Base-by-base conservation (phyloP, 2,797 vertebrate genomes). In the Karalla daura region DNA sequence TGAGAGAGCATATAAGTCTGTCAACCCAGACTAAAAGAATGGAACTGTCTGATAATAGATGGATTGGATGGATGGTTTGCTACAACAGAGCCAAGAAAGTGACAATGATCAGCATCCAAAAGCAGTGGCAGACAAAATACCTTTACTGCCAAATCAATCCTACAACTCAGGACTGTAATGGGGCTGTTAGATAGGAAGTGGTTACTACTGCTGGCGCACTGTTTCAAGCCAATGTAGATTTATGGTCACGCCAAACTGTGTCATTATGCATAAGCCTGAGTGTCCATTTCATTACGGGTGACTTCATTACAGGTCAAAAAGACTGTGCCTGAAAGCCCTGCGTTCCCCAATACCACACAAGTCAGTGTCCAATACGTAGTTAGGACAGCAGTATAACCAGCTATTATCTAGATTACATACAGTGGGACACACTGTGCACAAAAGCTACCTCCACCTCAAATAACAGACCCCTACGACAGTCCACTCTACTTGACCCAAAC, bases 71-170 rank as follows among this genome's bases (percentile, higher is more conserved):
- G 53, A 46, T 17, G 45, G 60, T 47, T 71, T 78, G 60, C 30
- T 47, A 62, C 43, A 76, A 41, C 15, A 40, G 23, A 62, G 66
- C 64, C 61, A 63, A 62, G 36, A 74, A 67, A 64, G 53, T 66
- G 24, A 69, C 60, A 74, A 51, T 63, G 69, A 70, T 68, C 43
- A 51, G 52, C 50, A 60, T 77, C 72, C 60, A 74, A 71, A 74
- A 82, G 50, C 56, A 54, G 64, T 41, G 51, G 61, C 45, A 67
- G 66, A 69, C 53, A 62, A 76, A 81, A 74, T 63, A 32, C 24
- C 35, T 63, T 63, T 30, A 70, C 23, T 55, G 65, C 54, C 62
- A 74, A 82, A 78, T 66, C 64, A 67, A 59, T 77, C 25, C 52
- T 17, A 59, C 40, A 63, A 70, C 63, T 72, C 28, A 68, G 27